These are phyloP conservation scores for Perca flavescens DNA, from an alignment of 2,113 vertebrate species.

Conservation along the genomic window DNA sequence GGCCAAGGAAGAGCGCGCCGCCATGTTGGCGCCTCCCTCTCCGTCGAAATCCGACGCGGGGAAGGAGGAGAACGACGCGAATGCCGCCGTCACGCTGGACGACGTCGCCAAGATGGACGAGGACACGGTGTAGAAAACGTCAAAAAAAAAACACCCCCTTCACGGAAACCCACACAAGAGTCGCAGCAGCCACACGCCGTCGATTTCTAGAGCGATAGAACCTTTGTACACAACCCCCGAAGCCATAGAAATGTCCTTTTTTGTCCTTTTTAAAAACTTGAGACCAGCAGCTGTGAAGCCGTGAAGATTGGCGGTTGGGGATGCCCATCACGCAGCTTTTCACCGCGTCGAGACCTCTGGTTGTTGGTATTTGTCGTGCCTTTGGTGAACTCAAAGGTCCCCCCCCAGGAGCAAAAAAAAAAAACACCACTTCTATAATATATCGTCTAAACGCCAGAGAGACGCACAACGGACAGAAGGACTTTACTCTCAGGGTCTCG, in stretches of 20 bases:
- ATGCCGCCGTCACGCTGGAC: background rate
- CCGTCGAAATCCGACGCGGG: constrained; percentile 29
- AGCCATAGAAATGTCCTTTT: constrained; percentile 49
- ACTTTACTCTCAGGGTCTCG: constrained; percentile 63
- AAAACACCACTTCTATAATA: background rate
- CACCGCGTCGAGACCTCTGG: background rate
- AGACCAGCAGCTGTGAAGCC: constrained; percentile 22
- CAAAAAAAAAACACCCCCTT: background rate
- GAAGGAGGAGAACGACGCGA: background rate
- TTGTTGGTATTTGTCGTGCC: constrained; percentile 50
- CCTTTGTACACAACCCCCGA: constrained; percentile 18
- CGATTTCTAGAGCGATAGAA: background rate
- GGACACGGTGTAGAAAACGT: constrained; percentile 66
- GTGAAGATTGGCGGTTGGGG: background rate
- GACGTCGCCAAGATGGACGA: constrained; percentile 77
- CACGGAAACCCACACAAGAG: constrained; percentile 15
- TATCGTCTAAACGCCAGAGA: background rate
- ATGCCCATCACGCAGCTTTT: background rate
- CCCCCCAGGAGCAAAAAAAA: constrained; percentile 6
- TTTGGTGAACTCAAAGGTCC: constrained; percentile 25
- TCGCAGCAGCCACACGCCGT: constrained; percentile 23
- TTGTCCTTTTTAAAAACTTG: background rate
- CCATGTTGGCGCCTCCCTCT: constrained; percentile 66
- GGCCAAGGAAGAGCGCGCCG: constrained; percentile 81
- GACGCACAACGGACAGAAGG: constrained; percentile 30